Evolutionary conservation across 1,140 invertebrate genomes (phyloP).

Genomic region (Hyposmocoma kahamanoa): DNA sequence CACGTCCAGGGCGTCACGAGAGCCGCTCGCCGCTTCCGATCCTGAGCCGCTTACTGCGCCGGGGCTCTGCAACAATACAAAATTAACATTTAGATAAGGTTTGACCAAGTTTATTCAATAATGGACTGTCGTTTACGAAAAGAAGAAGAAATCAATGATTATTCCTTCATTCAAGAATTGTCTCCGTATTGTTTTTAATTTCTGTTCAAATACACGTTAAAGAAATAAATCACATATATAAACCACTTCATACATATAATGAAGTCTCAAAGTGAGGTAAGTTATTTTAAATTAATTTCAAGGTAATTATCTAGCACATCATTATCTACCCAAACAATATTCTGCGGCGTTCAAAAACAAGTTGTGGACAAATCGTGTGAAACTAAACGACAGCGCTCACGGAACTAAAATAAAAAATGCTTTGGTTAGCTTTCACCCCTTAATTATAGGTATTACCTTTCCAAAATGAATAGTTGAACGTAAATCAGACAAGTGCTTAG

Average conservation of each 20-base stretch:
- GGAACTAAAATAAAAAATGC: slow-evolving; percentile 29
- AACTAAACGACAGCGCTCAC: slow-evolving; percentile 26
- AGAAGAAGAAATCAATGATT: too few relatives aligned
- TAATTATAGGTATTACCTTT: slow-evolving; percentile 47
- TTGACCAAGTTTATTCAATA: too few relatives aligned
- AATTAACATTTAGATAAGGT: background rate
- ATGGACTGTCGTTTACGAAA: too few relatives aligned
- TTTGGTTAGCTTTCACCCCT: slow-evolving; percentile 44
- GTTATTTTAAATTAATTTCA: too few relatives aligned
- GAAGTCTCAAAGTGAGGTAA: too few relatives aligned
- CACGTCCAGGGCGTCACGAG: slow-evolving; percentile 65
- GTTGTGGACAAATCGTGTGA: slow-evolving; percentile 27
- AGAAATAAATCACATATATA: too few relatives aligned
- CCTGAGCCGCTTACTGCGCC: slow-evolving; percentile 49
- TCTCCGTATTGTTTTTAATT: too few relatives aligned
- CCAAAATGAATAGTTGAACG: slow-evolving; percentile 28
- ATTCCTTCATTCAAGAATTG: too few relatives aligned
- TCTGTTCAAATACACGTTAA: too few relatives aligned
- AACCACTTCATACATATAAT: too few relatives aligned
- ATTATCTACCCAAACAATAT: background rate
- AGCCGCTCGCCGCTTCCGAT: slow-evolving; percentile 28
- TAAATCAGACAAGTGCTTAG: slow-evolving; percentile 37
- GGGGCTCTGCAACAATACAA: slow-evolving; percentile 47
- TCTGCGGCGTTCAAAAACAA: slow-evolving; percentile 17
- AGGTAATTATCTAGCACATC: too few relatives aligned